These are phyloP conservation scores for Corella eumyota DNA, from an alignment of 23 tunicate species.

Conservation along the genomic window DNA sequence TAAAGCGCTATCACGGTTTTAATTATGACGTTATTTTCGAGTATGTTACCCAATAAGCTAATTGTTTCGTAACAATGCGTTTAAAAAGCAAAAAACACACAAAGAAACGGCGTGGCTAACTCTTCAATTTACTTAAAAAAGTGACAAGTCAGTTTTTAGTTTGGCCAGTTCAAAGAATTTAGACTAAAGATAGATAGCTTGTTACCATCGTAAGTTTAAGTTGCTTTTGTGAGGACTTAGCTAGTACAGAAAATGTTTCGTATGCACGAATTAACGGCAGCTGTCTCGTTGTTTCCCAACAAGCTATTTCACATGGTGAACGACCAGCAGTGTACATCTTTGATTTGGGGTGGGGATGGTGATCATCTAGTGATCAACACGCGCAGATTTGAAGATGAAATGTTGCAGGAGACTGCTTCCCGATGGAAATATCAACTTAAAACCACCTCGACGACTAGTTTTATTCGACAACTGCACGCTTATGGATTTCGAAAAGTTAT, in stretches of 20 bases:
- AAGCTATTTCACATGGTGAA: conserved; percentile 55
- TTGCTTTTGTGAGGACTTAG: too few relatives aligned
- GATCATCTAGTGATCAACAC: conserved; percentile 51
- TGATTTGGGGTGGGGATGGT: conserved; percentile 51
- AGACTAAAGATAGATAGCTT: too few relatives aligned
- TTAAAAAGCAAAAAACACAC: too few relatives aligned
- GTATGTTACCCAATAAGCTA: too few relatives aligned
- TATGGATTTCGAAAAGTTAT: conserved; percentile 67
- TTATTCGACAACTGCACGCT: conserved; percentile 58
- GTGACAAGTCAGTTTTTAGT: too few relatives aligned
- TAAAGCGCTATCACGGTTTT: too few relatives aligned
- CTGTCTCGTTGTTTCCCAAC: conserved; percentile 45
- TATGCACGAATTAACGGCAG: conserved; percentile 24
- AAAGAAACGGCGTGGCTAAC: too few relatives aligned
- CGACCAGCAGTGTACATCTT: conserved; percentile 32
- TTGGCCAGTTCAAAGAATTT: too few relatives aligned
- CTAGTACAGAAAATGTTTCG: conserved; percentile 9
- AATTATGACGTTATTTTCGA: too few relatives aligned
- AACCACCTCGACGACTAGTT: conserved; percentile 64
- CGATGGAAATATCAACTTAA: conserved; percentile 66
- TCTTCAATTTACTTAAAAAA: too few relatives aligned
- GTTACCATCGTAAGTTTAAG: too few relatives aligned
- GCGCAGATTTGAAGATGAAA: conserved; percentile 48
- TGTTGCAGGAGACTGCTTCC: conserved; percentile 29
- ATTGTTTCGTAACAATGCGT: too few relatives aligned